These are phyloP conservation scores for Acrossocheilus fasciatus DNA, from an alignment of 2,797 vertebrate species.

Conservation along the genomic window DNA sequence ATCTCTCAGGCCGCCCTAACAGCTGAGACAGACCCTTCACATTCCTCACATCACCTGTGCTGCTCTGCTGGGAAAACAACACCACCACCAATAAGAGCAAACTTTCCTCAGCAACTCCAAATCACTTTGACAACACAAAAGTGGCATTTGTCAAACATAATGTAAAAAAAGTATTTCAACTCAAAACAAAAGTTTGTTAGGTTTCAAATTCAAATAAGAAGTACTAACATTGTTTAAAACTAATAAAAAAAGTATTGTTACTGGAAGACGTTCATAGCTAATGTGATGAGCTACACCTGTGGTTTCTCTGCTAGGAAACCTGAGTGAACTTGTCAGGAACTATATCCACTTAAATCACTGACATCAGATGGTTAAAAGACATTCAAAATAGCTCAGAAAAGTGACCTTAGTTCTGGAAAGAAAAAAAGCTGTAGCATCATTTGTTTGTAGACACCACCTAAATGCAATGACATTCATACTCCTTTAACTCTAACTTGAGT, in stretches of 20 bases:
- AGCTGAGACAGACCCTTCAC: slow-evolving; percentile 76
- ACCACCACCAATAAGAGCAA: slow-evolving; percentile 30
- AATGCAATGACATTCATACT: background rate
- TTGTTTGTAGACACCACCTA: background rate
- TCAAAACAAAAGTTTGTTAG: background rate
- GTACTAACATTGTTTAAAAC: background rate
- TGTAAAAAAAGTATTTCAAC: background rate
- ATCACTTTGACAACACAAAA: background rate
- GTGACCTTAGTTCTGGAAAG: background rate
- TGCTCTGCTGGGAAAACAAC: slow-evolving; percentile 58
- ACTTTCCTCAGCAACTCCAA: slow-evolving; percentile 50
- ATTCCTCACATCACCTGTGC: slow-evolving; percentile 81
- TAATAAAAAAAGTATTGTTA: background rate
- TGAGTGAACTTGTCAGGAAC: background rate
- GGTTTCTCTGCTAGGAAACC: background rate
- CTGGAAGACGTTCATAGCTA: background rate
- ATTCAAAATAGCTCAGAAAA: background rate
- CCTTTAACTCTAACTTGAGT: background rate
- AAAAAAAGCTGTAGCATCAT: background rate
- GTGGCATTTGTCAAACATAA: background rate
- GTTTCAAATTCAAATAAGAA: background rate
- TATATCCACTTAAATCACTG: background rate
- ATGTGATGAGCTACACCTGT: background rate
- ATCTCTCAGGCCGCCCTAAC: slow-evolving; percentile 68
- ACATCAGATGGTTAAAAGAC: background rate